Percentiles rank a stretch among this genome's conserved stretches.
phyloP scores from a whole-genome alignment of 1,140 invertebrate species.

The Zeugodacus cucurbitae region DNA sequence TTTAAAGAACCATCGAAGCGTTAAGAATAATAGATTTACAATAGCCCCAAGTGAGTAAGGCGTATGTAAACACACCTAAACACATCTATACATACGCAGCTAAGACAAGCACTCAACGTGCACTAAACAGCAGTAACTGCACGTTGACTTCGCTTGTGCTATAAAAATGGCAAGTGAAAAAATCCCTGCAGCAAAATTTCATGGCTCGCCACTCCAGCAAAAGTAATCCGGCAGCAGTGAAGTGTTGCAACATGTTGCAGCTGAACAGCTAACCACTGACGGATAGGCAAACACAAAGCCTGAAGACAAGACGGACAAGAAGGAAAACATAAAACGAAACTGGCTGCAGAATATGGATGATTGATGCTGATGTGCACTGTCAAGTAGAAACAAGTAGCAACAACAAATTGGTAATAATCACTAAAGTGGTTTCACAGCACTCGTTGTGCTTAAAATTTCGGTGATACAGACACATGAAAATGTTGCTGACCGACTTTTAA shows the following conservation, averaged over 20 bases:
- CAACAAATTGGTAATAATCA: neutral
- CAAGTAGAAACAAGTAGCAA: neutral
- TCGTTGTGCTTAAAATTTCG: neutral
- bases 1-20: slow-evolving; percentile 39
- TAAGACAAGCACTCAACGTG: neutral
- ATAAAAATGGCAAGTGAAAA: slow-evolving; percentile 32
- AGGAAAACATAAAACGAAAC: neutral
- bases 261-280: neutral
- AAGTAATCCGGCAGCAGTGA: neutral
- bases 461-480: neutral
- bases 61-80: neutral
- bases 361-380: neutral
- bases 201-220: neutral
- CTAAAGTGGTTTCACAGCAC: neutral
- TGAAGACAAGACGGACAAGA: neutral
- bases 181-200: slow-evolving; percentile 26
- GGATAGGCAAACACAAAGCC: neutral
- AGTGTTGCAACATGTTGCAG: neutral
- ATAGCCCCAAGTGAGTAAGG: neutral
- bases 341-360: neutral
- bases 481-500: neutral
- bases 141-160: neutral
- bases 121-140: too few relatives aligned
- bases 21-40: slow-evolving; percentile 42
- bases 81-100: neutral